These are phyloP conservation scores for Oasisia sp. DNA, from an alignment of 2,888 invertebrate species.

Conservation along the genomic window DNA sequence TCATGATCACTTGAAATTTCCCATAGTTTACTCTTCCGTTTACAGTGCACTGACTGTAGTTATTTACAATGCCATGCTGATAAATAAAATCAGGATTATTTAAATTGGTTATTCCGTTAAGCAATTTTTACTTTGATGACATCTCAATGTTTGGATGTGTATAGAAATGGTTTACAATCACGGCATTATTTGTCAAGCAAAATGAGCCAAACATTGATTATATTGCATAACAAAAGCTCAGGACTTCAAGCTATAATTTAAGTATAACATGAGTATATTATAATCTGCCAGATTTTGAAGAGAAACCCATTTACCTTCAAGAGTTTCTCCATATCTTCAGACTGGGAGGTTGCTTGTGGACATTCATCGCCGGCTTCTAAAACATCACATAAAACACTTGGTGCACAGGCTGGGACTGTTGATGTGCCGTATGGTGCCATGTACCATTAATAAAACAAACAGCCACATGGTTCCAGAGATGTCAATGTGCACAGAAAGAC, in stretches of 20 bases:
- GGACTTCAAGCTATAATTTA: neutral
- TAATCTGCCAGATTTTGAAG: neutral
- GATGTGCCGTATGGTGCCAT: neutral
- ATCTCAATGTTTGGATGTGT: neutral
- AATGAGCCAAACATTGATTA: neutral
- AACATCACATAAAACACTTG: neutral
- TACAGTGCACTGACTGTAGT: neutral
- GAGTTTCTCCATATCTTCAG: neutral
- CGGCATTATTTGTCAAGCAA: neutral
- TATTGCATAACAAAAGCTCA: neutral
- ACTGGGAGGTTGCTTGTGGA: neutral
- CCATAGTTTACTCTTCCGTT: neutral
- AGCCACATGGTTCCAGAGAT: neutral
- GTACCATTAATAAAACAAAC: neutral
- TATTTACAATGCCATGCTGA: neutral
- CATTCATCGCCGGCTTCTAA: neutral
- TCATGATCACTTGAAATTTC: neutral
- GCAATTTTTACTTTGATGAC: neutral
- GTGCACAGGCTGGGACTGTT: neutral
- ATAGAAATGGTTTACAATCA: neutral
- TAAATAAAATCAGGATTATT: neutral
- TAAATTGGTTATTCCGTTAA: neutral
- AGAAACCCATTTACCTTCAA: neutral
- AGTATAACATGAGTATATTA: neutral
- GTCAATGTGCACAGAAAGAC: neutral